Evolutionary conservation across 2,888 invertebrate genomes (phyloP).

Genomic region (Amaurobius ferox): DNA sequence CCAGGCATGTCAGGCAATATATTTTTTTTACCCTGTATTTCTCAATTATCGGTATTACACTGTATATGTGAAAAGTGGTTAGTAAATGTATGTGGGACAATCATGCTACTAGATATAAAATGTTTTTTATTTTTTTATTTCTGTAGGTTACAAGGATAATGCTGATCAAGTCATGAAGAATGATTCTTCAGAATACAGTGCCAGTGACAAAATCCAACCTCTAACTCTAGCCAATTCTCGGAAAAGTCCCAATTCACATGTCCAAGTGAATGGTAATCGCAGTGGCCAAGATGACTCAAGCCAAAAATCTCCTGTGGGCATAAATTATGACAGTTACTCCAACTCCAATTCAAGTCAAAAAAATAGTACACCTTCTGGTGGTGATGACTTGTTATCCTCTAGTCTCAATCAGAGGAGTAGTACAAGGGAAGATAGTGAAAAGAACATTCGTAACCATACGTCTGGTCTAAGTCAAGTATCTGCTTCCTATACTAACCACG

Average conservation of each 20-base stretch:
- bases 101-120: no score
- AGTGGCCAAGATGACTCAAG: neutral
- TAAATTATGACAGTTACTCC: neutral
- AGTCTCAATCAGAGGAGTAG: conserved; percentile 27
- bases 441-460: neutral
- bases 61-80: no score
- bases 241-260: neutral
- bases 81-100: no score
- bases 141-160: no score
- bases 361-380: neutral
- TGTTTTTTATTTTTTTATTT: no score
- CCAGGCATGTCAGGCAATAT: no score
- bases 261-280: conserved; percentile 12
- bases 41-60: no score
- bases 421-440: conserved; percentile 15
- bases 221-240: neutral
- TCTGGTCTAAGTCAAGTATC: conserved; percentile 21
- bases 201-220: conserved; percentile 9
- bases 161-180: neutral
- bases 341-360: conserved; percentile 15
- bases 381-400: conserved; percentile 18
- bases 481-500: neutral
- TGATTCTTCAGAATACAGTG: conserved; percentile 12
- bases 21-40: no score
- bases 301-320: conserved; percentile 27